phyloP scores from a whole-genome alignment of 2,113 vertebrate genomes.

The Lota lota region DNA sequence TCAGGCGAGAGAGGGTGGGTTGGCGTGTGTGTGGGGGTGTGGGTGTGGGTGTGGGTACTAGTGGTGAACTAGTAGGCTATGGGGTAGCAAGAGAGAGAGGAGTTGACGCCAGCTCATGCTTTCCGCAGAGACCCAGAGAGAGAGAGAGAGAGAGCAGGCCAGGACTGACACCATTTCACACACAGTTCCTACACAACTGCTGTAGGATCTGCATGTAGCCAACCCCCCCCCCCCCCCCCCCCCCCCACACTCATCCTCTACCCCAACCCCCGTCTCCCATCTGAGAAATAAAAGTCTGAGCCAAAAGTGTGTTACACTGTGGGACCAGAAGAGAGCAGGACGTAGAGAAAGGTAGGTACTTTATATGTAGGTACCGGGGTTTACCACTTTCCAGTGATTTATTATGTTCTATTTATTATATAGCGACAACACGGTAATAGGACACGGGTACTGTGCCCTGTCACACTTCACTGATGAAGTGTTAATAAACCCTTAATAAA shows the following conservation, averaged over 20 bases:
- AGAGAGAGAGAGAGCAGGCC: slow-evolving; percentile 46
- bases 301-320: not conserved
- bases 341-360: not conserved
- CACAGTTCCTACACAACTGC: slow-evolving; percentile 47
- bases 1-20: slow-evolving; percentile 61
- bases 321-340: not conserved
- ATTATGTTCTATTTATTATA: no score
- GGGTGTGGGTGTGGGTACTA: slow-evolving; percentile 40
- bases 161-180: slow-evolving; percentile 74
- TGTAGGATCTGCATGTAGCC: slow-evolving; percentile 28
- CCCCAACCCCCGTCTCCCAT: not conserved
- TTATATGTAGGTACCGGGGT: no score
- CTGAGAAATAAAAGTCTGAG: slow-evolving; percentile 15
- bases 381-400: no score
- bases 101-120: slow-evolving; percentile 67
- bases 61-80: slow-evolving; percentile 61
- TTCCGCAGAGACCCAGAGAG: slow-evolving; percentile 67
- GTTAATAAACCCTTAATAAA: no score
- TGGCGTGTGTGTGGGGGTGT: not conserved
- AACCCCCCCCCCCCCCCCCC: slow-evolving; percentile 1
- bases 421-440: no score
- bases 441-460: no score
- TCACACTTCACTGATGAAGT: no score
- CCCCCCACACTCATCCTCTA: no score
- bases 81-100: slow-evolving; percentile 63